phyloP scores from a whole-genome alignment of 2,888 invertebrate genomes.

The Erebia aethiops region DNA sequence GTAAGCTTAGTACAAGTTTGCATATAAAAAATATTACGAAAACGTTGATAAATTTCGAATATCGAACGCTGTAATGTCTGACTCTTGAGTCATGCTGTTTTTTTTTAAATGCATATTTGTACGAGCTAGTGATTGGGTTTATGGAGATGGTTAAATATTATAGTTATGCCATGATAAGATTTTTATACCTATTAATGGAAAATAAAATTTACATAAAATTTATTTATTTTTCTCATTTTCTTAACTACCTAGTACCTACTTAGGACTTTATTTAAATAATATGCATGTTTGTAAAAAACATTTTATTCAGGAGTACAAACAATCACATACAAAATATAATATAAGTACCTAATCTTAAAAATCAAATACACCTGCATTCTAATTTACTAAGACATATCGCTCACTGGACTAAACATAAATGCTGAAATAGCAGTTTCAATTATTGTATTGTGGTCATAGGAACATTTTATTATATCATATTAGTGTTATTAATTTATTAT shows the following conservation, averaged over 20 bases:
- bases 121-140: background rate
- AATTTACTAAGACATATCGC: background rate
- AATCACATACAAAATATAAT: background rate
- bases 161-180: constrained; percentile 29
- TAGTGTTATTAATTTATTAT: background rate
- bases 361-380: background rate
- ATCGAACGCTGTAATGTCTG: too few relatives aligned
- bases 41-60: too few relatives aligned
- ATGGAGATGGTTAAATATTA: constrained; percentile 16
- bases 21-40: background rate
- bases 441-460: background rate
- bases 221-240: constrained; percentile 7
- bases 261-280: background rate
- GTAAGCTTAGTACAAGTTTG: background rate
- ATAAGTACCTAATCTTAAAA: background rate
- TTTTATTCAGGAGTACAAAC: background rate
- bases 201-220: constrained; percentile 32
- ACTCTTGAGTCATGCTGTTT: too few relatives aligned
- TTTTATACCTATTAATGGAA: constrained; percentile 28
- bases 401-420: background rate
- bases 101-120: too few relatives aligned
- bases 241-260: background rate
- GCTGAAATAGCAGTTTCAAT: too few relatives aligned
- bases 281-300: background rate
- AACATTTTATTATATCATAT: background rate